These are phyloP conservation scores for Rhyzopertha dominica DNA, from an alignment of 1,140 invertebrate species.

Conservation along the genomic window DNA sequence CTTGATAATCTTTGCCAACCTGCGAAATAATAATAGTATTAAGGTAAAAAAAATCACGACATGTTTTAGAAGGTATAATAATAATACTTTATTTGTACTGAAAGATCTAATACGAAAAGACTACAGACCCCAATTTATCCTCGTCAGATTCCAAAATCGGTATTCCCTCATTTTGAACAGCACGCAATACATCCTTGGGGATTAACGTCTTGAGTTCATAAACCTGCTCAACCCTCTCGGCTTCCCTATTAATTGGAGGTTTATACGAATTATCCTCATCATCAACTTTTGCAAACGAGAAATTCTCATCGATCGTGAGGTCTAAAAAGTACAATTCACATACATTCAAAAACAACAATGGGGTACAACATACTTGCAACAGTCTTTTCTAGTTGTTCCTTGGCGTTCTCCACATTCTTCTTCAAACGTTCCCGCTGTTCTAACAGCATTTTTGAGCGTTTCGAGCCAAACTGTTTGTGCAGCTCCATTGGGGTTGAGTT, in stretches of 20 bases:
- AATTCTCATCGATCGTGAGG: too few species aligned
- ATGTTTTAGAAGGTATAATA: background rate
- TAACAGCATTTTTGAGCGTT: slow-evolving; percentile 47
- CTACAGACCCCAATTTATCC: slow-evolving; percentile 30
- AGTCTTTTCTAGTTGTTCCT: slow-evolving; percentile 47
- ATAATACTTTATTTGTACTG: slow-evolving; percentile 2
- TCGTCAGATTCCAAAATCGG: slow-evolving; percentile 31
- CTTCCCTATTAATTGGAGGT: slow-evolving; percentile 49
- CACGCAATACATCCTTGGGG: slow-evolving; percentile 42
- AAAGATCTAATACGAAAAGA: background rate
- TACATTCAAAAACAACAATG: too few species aligned
- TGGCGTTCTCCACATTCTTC: slow-evolving; percentile 46
- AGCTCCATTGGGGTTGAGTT: too few species aligned
- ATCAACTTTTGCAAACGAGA: too few species aligned
- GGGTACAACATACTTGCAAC: slow-evolving; percentile 43
- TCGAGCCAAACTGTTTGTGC: slow-evolving; percentile 53
- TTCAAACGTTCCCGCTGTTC: slow-evolving; percentile 49
- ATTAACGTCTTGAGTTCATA: slow-evolving; percentile 49
- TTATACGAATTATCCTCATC: slow-evolving; percentile 30
- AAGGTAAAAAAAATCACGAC: slow-evolving; percentile 6
- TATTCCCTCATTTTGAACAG: slow-evolving; percentile 35
- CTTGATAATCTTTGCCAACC: slow-evolving; percentile 5
- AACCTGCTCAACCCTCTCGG: slow-evolving; percentile 42
- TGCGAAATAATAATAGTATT: slow-evolving; percentile 9
- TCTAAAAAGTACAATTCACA: too few species aligned